Evolutionary conservation across 2,888 invertebrate genomes (phyloP).

Genomic region (Rhogogaster chlorosoma): DNA sequence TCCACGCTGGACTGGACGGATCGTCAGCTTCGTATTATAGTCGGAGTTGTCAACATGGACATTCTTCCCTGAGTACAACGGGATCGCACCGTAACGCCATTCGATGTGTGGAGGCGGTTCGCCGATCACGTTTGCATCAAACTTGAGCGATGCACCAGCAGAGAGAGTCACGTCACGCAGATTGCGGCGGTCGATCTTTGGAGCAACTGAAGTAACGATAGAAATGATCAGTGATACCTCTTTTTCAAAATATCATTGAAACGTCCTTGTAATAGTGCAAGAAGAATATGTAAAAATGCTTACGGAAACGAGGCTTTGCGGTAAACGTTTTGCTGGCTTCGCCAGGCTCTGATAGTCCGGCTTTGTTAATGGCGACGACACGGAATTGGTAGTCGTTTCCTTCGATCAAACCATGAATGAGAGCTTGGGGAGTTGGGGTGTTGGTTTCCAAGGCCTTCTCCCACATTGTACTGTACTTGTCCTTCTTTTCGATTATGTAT

Average conservation of each 20-base stretch:
- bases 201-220: conserved; percentile 85
- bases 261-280: neutral
- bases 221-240: conserved; percentile 42
- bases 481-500: conserved; percentile 95
- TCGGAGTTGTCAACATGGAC: conserved; percentile 91
- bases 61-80: conserved; percentile 85
- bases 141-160: conserved; percentile 94
- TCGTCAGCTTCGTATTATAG: conserved; percentile 92
- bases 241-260: neutral
- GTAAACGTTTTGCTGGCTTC: conserved; percentile 91
- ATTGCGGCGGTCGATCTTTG: conserved; percentile 96
- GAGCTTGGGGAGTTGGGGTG: conserved; percentile 86
- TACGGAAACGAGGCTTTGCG: conserved; percentile 91
- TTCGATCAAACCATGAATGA: conserved; percentile 94
- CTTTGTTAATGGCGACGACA: conserved; percentile 96
- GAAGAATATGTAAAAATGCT: conserved; percentile 68
- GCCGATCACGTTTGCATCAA: conserved; percentile 95
- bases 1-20: conserved; percentile 89
- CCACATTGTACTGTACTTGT: conserved; percentile 95
- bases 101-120: conserved; percentile 97
- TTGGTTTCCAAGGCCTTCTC: conserved; percentile 94
- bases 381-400: conserved; percentile 99
- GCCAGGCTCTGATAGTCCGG: conserved; percentile 95
- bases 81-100: conserved; percentile 93
- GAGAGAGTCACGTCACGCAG: conserved; percentile 94